Evolutionary conservation across 2,888 invertebrate species (phyloP), one percentile per base, ranked within the genome.

Genomic region (Polymixis flavicincta): DNA sequence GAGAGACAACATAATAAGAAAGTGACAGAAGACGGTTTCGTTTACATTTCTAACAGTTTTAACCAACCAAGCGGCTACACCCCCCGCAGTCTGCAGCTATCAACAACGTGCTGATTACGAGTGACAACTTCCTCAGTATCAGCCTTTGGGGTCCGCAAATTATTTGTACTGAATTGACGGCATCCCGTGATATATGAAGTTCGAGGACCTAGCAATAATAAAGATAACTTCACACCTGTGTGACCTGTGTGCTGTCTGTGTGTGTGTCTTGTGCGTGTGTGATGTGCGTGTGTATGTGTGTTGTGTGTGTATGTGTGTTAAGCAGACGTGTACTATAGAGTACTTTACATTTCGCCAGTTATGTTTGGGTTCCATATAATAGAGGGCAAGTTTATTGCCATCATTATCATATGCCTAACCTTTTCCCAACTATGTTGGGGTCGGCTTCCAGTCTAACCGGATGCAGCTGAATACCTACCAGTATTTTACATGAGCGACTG

Each of bases 71-170:
- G 2, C 13, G n/a, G 22, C 14, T n/a, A 6, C 8, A 14, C 2
- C 52, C 70, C 54, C 54, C 32, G 32, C 25, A 37, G 17, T 17
- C 25, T 22, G 19, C 5, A 37, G 37, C 2, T 25, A 48, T 37
- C 25, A 71, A 17, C 48, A 57, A 19, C n/a, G 14, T 37, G 5
- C 50, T 57, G 73, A 59, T 72, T 50, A 59, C 50, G 50, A 59
- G 37, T 73, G 72, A 22, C 37, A 72, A 13, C 37, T 59, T 72
- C 73, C 72, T 50, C 17, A 72, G 37, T 32, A 37, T 22, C n/a
- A 9, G 19, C 45, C n/a, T 45, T n/a, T 3, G 28, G 42, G 22
- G 32, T 17, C 28, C 54, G 17, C n/a, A 65, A 50, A 32, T 65
- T 50, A 28, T 65, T 50, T 50, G 28, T 22, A 28, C 14, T 14